A percentile compares a stretch with the other conserved stretches of the same genome.
These are phyloP conservation scores for Argyrosomus regius DNA, from an alignment of 2,797 vertebrate genomes.

Conservation along the genomic window DNA sequence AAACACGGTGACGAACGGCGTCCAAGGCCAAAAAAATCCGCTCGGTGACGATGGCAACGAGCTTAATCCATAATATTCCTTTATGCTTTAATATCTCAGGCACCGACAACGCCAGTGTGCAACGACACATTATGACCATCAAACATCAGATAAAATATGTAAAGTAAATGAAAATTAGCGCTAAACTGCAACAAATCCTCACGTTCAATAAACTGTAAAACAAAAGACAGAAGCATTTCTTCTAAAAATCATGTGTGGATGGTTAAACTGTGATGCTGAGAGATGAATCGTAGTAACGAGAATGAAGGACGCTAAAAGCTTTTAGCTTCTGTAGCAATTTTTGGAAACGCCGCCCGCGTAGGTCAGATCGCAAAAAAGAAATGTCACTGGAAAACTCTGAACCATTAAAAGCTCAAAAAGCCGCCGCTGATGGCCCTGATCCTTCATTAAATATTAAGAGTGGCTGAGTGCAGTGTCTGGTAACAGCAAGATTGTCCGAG, in stretches of 20 bases:
- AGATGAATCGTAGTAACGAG: slow-evolving; percentile 3
- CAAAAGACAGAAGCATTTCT: background rate
- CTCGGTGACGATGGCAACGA: background rate
- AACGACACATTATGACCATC: too few relatives aligned
- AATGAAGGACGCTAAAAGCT: slow-evolving; percentile 44
- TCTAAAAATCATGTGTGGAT: background rate
- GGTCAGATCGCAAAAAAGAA: slow-evolving; percentile 33
- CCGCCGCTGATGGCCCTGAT: slow-evolving; percentile 35
- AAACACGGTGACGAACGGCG: slow-evolving; percentile 35
- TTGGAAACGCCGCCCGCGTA: slow-evolving; percentile 19
- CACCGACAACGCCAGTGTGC: background rate
- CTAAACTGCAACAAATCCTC: too few relatives aligned
- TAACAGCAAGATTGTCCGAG: slow-evolving; percentile 62
- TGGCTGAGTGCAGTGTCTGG: slow-evolving; percentile 77
- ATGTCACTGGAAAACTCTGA: slow-evolving; percentile 42
- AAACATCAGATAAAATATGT: background rate
- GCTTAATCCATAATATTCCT: slow-evolving; percentile 2
- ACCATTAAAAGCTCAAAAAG: slow-evolving; percentile 65
- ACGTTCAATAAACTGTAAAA: background rate
- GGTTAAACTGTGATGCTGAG: background rate
- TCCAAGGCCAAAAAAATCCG: slow-evolving; percentile 6
- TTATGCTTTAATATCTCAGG: background rate
- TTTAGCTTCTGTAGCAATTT: slow-evolving; percentile 34
- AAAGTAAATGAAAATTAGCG: too few relatives aligned
- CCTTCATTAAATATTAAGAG: slow-evolving; percentile 80